These are phyloP conservation scores for Heliconius himera DNA, from an alignment of 1,140 invertebrate genomes.

Conservation along the genomic window DNA sequence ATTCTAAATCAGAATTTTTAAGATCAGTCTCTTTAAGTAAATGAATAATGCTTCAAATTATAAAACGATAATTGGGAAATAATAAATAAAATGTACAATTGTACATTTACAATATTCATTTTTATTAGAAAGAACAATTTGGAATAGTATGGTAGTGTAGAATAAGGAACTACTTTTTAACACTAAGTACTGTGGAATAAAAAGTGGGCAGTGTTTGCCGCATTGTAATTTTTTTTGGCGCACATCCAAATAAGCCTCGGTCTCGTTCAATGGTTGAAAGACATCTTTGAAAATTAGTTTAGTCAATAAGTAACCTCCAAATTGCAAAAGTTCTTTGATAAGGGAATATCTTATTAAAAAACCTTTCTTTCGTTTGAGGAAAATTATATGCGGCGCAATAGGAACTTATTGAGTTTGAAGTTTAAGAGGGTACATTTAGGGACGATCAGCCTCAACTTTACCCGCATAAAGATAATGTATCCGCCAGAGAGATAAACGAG, in stretches of 20 bases:
- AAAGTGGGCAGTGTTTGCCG: slow-evolving; percentile 12
- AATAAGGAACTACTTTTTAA: slow-evolving; percentile 18
- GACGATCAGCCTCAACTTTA: background rate
- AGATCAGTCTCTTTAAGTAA: no score
- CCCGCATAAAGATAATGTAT: slow-evolving; percentile 4
- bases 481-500: background rate
- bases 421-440: slow-evolving; percentile 1
- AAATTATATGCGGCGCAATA: slow-evolving; percentile 1
- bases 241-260: slow-evolving; percentile 16
- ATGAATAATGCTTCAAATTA: no score
- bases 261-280: background rate
- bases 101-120: no score
- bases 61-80: no score
- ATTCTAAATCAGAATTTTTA: no score
- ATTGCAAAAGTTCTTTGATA: background rate
- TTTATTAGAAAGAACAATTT: no score
- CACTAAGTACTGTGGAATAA: background rate
- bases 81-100: no score
- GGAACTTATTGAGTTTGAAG: slow-evolving; percentile 4
- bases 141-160: no score
- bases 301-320: slow-evolving; percentile 23
- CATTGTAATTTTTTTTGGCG: slow-evolving; percentile 23
- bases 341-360: background rate
- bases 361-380: background rate
- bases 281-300: slow-evolving; percentile 19